These are phyloP conservation scores for Eira barbara DNA, from an alignment of 2,113 vertebrate genomes.

Conservation along the genomic window DNA sequence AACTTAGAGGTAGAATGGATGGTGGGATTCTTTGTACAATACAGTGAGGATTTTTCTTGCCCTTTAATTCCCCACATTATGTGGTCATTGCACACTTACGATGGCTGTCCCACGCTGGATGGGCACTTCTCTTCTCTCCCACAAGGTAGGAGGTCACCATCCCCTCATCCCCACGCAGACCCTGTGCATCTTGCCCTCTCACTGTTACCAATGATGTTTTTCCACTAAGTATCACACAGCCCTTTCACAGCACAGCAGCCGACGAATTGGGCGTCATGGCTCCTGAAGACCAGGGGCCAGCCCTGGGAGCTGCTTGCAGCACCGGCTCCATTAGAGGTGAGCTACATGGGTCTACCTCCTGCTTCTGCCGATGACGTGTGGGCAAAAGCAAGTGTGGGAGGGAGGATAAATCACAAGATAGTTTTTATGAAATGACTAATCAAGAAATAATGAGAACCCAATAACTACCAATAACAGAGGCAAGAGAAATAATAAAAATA, in stretches of 20 bases:
- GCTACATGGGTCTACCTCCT: not conserved
- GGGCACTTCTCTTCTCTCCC: not conserved
- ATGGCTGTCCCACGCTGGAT: accelerated
- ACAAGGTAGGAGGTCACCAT: not conserved
- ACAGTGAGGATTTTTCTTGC: not conserved
- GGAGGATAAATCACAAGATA: not conserved
- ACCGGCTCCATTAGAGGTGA: not conserved
- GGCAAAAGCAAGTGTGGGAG: not conserved
- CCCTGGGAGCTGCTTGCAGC: not conserved
- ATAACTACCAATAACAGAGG: slow-evolving; percentile 46
- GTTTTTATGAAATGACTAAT: slow-evolving; percentile 60
- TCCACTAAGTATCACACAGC: not conserved
- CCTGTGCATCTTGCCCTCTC: not conserved
- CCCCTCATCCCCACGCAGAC: not conserved
- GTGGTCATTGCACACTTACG: not conserved
- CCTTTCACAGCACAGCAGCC: slow-evolving; percentile 20
- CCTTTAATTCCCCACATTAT: accelerated
- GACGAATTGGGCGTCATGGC: not conserved
- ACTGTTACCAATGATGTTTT: not conserved
- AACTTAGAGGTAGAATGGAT: accelerated
- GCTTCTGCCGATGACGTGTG: slow-evolving; percentile 30
- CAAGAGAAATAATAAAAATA: slow-evolving; percentile 71
- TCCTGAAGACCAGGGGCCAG: not conserved
- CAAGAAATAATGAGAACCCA: slow-evolving; percentile 62
- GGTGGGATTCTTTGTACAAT: not conserved